Evolutionary conservation across 2,888 invertebrate genomes (phyloP).

Genomic region (Pachycephus smyrnensis): DNA sequence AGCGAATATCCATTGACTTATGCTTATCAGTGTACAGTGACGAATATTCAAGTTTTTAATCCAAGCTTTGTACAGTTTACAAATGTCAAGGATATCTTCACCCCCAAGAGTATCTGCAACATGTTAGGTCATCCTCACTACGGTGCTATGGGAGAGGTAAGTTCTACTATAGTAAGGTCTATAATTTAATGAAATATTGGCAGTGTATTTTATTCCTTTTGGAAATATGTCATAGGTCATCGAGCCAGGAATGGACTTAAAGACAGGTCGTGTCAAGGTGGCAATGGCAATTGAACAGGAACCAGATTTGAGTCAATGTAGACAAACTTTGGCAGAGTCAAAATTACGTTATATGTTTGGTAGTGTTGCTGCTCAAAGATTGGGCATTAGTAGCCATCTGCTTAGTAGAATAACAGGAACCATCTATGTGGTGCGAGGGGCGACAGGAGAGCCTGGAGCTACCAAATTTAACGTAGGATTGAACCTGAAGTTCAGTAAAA

Average conservation of each 20-base stretch:
- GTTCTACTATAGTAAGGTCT: slow-evolving; percentile 30
- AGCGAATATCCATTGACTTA: slow-evolving; percentile 73
- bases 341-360: slow-evolving; percentile 70
- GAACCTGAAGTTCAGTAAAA: slow-evolving; percentile 90
- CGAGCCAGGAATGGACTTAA: slow-evolving; percentile 69
- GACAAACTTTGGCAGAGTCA: slow-evolving; percentile 53
- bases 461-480: slow-evolving; percentile 86
- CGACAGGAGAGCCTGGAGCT: slow-evolving; percentile 64
- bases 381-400: slow-evolving; percentile 77
- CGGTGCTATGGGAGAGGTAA: slow-evolving; percentile 82
- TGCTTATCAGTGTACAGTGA: slow-evolving; percentile 78
- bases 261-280: slow-evolving; percentile 74
- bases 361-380: slow-evolving; percentile 71
- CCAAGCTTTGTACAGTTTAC: slow-evolving; percentile 63
- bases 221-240: slow-evolving; percentile 68
- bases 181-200: slow-evolving; percentile 47
- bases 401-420: slow-evolving; percentile 90
- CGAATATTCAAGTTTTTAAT: slow-evolving; percentile 69
- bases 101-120: slow-evolving; percentile 77
- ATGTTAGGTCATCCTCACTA: slow-evolving; percentile 84
- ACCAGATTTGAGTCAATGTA: slow-evolving; percentile 63
- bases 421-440: slow-evolving; percentile 75
- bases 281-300: slow-evolving; percentile 69
- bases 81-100: slow-evolving; percentile 76
- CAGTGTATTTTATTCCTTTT: slow-evolving; percentile 26